Evolutionary conservation across 2,888 invertebrate genomes (phyloP), one percentile per base, ranked within the genome.

Genomic region (Galeopsomyia nigrocyanea): DNA sequence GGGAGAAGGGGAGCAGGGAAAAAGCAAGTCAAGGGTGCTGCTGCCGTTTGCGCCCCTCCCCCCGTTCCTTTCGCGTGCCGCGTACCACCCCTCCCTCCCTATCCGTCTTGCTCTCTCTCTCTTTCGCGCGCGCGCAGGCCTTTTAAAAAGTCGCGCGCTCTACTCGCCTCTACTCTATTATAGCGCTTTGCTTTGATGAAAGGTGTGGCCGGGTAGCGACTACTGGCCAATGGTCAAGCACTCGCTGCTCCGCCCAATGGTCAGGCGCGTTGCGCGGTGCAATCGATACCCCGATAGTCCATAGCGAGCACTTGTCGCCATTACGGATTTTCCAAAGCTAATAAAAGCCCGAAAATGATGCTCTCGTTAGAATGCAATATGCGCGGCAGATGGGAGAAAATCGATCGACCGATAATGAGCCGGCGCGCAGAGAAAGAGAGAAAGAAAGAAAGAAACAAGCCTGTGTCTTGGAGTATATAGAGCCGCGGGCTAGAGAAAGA

Each of bases 221-320:
- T 84, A 78, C 78, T 83, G 82, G 80, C 81, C 84, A 83, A 78
- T 84, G 85, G 85, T 86, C 85, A 86, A 82, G 81, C 73, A 73
- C 65, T 71, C 78, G 81, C 47, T 31, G 66, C 85, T 82, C 86
- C 86, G 85, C 86, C 85, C 84, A 39, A 39, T 39, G 39, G 39
- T 39, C 39, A 13, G 10, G 39, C 39, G 39, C 13, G 39, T 76
- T 79, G 17, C 26, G 19, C 50, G n/a, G n/a, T n/a, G 49, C 17
- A 47, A 47, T 22, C 14, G 17, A 14, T 49, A 22, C 21, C 5
- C 10, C 10, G 3, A 31, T 26, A 3, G 26, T 5, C 3, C 26
- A 5, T 5, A 5, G 2, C 26, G 26, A 26, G 26, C 26, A 17
- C 7, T 53, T 39, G 53, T 22, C 22, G 19, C 21, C 9, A 22